A percentile compares a stretch with the other conserved stretches of the same genome.
Evolutionary conservation across 2,113 vertebrate species (phyloP).

Genomic region (Amazona guildingii): DNA sequence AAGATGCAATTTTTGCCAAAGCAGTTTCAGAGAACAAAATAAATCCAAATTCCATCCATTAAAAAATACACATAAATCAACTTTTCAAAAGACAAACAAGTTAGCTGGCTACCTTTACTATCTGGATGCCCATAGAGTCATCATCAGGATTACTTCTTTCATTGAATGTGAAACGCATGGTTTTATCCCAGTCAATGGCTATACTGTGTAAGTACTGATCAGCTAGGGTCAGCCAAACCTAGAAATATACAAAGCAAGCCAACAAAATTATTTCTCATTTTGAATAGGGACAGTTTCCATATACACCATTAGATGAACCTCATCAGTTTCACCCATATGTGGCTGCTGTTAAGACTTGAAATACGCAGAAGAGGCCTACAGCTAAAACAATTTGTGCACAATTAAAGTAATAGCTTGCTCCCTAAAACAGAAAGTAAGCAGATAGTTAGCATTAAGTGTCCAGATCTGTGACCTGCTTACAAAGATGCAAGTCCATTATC

Average conservation of each 20-base stretch:
- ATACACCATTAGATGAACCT: not conserved
- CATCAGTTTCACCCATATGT: not conserved
- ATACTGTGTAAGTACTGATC: constrained; percentile 96
- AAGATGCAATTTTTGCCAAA: not conserved
- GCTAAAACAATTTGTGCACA: not conserved
- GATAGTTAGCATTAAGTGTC: not conserved
- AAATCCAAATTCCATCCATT: not conserved
- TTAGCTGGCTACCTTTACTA: constrained; percentile 88
- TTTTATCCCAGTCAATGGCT: constrained; percentile 99
- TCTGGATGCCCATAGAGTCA: constrained; percentile 97
- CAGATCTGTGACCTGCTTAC: not conserved
- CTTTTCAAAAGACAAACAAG: not conserved
- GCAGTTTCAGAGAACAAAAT: not conserved
- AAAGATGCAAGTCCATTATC: not conserved
- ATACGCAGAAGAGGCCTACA: not conserved
- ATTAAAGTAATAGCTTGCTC: not conserved
- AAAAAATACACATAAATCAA: not conserved
- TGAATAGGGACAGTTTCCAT: not conserved
- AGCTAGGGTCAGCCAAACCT: constrained; percentile 97
- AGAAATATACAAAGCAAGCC: not conserved
- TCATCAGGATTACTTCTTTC: constrained; percentile 98
- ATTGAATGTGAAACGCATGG: constrained; percentile 96
- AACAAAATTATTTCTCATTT: not conserved
- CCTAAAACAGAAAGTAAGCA: not conserved
- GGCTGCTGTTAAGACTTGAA: not conserved